Evolutionary conservation across 2,113 vertebrate genomes (phyloP), one percentile per base, ranked within the genome.

Genomic region (Leiothrix lutea): DNA sequence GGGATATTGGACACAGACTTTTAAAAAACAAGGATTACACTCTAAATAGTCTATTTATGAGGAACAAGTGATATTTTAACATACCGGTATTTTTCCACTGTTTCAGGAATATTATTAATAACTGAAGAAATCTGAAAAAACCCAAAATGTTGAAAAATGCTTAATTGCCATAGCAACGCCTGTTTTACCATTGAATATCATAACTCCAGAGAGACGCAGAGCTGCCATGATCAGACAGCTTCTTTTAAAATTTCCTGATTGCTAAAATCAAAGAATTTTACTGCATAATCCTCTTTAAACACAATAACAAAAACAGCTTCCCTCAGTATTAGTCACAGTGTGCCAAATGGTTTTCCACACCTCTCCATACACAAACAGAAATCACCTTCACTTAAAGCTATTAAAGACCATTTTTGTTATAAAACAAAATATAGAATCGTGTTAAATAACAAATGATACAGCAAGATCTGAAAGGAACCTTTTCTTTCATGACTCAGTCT

Each of bases 51-150:
- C 90, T 56, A 35, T 85, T 92, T 95, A 94, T 86, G 54, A 91
- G 67, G 72, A 91, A 92, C 25, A 83, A 84, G 60, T 70, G 85
- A 62, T 96, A 94, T 94, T 95, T 95, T 90, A 90, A 86, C 2
- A 3, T 29, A 72, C 36, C 60, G 25, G 71, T 85, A 79, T 86
- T 95, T 87, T 91, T 93, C 88, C 78, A 96, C 81, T 88, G 70
- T 92, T 94, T 95, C 33, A 94, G 47, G 47, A 97, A 97, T 93
- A 91, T 96, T 95, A 96, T 94, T 97, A 97, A 91, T 95, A 97
- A 92, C 60, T 69, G 42, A 97, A 97, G 62, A 95, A 80, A 96
- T 60, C 12, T 75, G 60, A 90, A 92, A 84, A 89, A 94, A 53
- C 4, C 0, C 5, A 42, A 91, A 94, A 90, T 67, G 86, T 80